phyloP scores from a whole-genome alignment of 2,888 invertebrate species.

The Acleris cristana region DNA sequence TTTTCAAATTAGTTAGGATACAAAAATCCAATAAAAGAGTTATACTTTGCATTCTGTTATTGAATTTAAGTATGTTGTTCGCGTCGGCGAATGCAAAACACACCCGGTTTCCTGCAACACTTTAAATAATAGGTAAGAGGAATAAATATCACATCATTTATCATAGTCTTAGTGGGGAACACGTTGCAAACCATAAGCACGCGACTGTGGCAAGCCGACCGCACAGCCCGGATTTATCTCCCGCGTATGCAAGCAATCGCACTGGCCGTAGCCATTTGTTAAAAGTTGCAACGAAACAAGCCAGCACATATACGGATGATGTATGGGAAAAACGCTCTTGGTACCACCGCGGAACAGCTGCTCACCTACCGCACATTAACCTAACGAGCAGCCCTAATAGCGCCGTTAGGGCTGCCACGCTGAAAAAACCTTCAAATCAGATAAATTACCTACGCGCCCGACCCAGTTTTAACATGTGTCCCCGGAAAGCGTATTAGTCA shows the following conservation, averaged over 20 bases:
- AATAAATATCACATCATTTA: too few species aligned
- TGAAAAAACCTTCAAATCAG: slow-evolving; percentile 72
- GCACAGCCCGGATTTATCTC: slow-evolving; percentile 33
- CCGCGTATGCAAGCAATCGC: slow-evolving; percentile 36
- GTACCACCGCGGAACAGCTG: slow-evolving; percentile 65
- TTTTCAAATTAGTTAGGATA: too few species aligned
- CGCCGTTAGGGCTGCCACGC: slow-evolving; percentile 66
- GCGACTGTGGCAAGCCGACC: slow-evolving; percentile 23
- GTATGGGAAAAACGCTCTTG: slow-evolving; percentile 72
- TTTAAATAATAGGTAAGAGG: too few species aligned
- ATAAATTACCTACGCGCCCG: slow-evolving; percentile 66
- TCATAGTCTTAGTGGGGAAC: too few species aligned
- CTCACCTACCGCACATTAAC: slow-evolving; percentile 77
- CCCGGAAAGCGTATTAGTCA: slow-evolving; percentile 60
- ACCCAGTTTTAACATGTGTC: slow-evolving; percentile 71
- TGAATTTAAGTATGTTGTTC: too few species aligned
- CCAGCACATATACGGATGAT: slow-evolving; percentile 60
- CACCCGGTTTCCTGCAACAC: too few species aligned
- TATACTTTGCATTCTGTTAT: too few species aligned
- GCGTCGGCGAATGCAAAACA: too few species aligned
- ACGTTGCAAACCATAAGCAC: too few species aligned
- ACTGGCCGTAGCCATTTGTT: slow-evolving; percentile 35
- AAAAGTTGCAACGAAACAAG: slow-evolving; percentile 40
- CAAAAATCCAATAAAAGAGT: too few species aligned
- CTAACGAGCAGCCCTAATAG: slow-evolving; percentile 82